Evolutionary conservation across 2,888 invertebrate genomes (phyloP).

Genomic region (Argynnis bischoffii): DNA sequence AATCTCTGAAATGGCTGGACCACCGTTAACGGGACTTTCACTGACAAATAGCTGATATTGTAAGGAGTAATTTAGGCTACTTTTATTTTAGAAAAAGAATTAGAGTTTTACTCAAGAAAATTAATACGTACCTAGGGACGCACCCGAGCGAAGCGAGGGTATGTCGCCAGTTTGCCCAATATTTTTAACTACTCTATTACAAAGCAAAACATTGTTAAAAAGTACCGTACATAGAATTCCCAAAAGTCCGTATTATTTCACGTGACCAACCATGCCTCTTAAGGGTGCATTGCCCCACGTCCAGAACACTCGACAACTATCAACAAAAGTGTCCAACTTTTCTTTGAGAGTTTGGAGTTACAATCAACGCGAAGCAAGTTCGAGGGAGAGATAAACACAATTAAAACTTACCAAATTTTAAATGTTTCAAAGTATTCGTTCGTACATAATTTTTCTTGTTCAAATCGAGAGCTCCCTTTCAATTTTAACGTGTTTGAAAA

Average conservation of each 20-base stretch:
- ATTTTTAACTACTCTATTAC: not conserved
- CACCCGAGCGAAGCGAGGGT: too few species aligned
- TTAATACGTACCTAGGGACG: too few species aligned
- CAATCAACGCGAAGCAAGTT: slow-evolving; percentile 39
- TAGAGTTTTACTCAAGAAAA: too few species aligned
- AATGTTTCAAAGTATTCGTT: slow-evolving; percentile 35
- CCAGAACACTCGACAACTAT: slow-evolving; percentile 37
- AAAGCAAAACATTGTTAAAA: slow-evolving; percentile 2
- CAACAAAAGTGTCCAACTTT: slow-evolving; percentile 37
- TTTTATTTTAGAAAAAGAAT: too few species aligned
- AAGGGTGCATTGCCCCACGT: slow-evolving; percentile 17
- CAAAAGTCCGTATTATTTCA: slow-evolving; percentile 19
- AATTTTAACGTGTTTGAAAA: slow-evolving; percentile 27
- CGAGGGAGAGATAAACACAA: slow-evolving; percentile 41
- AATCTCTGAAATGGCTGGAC: too few species aligned
- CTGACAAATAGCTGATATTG: too few species aligned
- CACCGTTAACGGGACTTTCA: too few species aligned
- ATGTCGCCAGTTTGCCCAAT: too few species aligned
- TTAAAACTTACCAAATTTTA: slow-evolving; percentile 45
- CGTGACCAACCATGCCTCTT: slow-evolving; percentile 19
- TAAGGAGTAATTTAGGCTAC: too few species aligned
- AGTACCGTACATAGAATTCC: slow-evolving; percentile 5
- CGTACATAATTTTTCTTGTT: slow-evolving; percentile 32
- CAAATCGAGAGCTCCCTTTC: slow-evolving; percentile 29
- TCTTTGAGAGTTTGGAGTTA: slow-evolving; percentile 32